A percentile compares a stretch with the other conserved stretches of the same genome.
phyloP scores from a whole-genome alignment of 2,113 vertebrate species.

The Columbina picui region DNA sequence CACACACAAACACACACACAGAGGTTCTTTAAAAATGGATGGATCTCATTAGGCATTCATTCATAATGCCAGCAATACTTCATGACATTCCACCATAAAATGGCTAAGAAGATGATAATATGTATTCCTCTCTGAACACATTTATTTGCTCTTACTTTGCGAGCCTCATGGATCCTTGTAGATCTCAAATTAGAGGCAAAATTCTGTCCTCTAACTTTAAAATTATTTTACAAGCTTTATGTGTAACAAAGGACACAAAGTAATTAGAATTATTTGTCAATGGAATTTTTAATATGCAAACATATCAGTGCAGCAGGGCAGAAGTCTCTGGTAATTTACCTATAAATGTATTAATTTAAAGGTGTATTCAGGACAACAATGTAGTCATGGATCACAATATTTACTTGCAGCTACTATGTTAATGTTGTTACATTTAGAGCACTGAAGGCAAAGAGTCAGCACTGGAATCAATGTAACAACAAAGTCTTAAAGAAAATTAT shows the following conservation, averaged over 20 bases:
- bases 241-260: background rate
- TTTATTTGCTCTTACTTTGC: background rate
- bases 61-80: background rate
- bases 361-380: background rate
- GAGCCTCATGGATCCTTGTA: background rate
- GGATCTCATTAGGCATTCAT: background rate
- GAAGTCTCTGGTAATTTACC: background rate
- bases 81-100: background rate
- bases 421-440: background rate
- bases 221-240: background rate
- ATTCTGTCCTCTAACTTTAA: background rate
- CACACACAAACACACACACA: accelerated
- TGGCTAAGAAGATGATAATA: background rate
- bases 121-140: background rate
- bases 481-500: background rate
- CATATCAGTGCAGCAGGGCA: background rate
- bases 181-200: background rate
- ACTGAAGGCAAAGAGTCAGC: background rate
- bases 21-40: background rate
- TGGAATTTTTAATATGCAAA: background rate
- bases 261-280: background rate
- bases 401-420: background rate
- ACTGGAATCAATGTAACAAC: background rate
- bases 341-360: background rate
- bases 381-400: background rate